Evolutionary conservation across 1,140 invertebrate genomes (phyloP).

Genomic region (Drosophila tani): DNA sequence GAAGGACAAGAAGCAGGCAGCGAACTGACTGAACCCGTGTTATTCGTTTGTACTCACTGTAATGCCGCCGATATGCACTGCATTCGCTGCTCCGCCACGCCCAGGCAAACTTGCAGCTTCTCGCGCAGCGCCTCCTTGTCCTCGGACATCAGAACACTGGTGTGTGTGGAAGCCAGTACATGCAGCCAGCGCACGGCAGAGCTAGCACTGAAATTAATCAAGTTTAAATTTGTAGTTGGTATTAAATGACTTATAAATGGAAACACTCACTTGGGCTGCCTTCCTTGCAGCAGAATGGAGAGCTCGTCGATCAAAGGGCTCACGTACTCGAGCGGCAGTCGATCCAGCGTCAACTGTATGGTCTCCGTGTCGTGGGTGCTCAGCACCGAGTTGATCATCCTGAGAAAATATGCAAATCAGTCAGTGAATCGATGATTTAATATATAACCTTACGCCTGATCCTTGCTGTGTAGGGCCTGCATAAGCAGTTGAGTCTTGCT

Average conservation of each 20-base stretch:
- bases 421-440: background rate
- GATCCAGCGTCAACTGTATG: constrained; percentile 87
- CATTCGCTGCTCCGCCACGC: constrained; percentile 87
- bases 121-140: constrained; percentile 71
- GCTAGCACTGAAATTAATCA: constrained; percentile 86
- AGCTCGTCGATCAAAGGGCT: constrained; percentile 88
- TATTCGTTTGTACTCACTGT: constrained; percentile 60
- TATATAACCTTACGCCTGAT: constrained; percentile 86
- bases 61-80: constrained; percentile 85
- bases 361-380: constrained; percentile 86
- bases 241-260: background rate
- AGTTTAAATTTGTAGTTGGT: background rate
- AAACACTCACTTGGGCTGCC: constrained; percentile 86
- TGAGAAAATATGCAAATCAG: constrained; percentile 10
- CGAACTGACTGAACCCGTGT: background rate
- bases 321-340: constrained; percentile 88
- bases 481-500: constrained; percentile 91
- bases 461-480: constrained; percentile 92
- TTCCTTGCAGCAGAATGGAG: constrained; percentile 87
- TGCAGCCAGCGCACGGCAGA: constrained; percentile 88
- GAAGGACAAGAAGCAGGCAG: background rate
- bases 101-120: constrained; percentile 87
- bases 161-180: constrained; percentile 87
- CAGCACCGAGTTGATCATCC: constrained; percentile 87
- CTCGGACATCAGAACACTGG: constrained; percentile 87